A percentile compares a stretch with the other conserved stretches of the same genome.
phyloP scores from a whole-genome alignment of 2,797 vertebrate genomes.

The Gadopsis marmoratus region DNA sequence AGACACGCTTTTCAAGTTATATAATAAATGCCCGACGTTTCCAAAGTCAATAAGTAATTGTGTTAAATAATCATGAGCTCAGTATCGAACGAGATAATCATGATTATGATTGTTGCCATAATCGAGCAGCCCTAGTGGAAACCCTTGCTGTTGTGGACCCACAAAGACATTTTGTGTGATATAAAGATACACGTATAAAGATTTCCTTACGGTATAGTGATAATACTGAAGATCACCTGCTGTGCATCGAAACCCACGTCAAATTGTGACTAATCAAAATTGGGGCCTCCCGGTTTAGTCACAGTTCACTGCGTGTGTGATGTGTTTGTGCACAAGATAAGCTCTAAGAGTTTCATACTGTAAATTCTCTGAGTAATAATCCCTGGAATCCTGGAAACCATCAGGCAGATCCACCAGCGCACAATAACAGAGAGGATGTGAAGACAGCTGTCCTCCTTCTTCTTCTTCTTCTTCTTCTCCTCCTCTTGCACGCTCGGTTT shows the following conservation, averaged over 20 bases:
- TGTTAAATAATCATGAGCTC: too few species aligned
- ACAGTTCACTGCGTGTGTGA: slow-evolving; percentile 13
- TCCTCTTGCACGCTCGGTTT: slow-evolving; percentile 17
- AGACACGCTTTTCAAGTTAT: too few species aligned
- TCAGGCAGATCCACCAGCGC: slow-evolving; percentile 19
- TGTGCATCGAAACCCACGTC: neutral
- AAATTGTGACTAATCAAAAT: neutral
- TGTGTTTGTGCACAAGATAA: slow-evolving; percentile 17
- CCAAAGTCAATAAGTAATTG: too few species aligned
- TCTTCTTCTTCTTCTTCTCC: slow-evolving; percentile 12
- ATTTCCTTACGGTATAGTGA: too few species aligned
- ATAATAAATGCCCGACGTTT: too few species aligned
- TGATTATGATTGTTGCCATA: too few species aligned
- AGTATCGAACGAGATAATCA: too few species aligned
- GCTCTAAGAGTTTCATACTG: neutral
- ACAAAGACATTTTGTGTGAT: neutral
- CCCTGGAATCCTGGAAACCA: slow-evolving; percentile 56
- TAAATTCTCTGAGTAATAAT: slow-evolving; percentile 43
- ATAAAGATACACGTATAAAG: neutral
- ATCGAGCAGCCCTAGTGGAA: too few species aligned
- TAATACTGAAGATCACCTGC: neutral
- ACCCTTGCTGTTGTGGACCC: neutral
- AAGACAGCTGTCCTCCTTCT: slow-evolving; percentile 30
- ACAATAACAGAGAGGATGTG: slow-evolving; percentile 27
- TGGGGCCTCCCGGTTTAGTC: neutral